phyloP scores from a whole-genome alignment of 2,888 invertebrate species.

The Pecten maximus region DNA sequence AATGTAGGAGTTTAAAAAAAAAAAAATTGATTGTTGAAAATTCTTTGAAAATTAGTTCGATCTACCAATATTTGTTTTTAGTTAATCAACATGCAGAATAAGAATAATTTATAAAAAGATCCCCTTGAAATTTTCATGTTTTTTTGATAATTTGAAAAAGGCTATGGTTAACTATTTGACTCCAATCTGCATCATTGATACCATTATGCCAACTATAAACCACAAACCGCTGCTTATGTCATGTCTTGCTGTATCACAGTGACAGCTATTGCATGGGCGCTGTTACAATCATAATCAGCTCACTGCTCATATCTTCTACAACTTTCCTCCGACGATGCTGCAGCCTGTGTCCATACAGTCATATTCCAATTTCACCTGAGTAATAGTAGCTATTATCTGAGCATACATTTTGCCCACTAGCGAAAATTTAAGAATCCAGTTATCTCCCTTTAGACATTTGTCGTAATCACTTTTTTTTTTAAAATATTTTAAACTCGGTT shows the following conservation, averaged over 20 bases:
- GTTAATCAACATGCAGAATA: neutral
- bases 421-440: too few relatives aligned
- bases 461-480: too few relatives aligned
- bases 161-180: neutral
- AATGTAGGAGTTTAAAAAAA: neutral
- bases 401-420: too few relatives aligned
- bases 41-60: too few relatives aligned
- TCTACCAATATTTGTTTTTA: too few relatives aligned
- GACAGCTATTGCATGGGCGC: slow-evolving; percentile 1
- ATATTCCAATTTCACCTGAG: too few relatives aligned
- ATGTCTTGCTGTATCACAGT: neutral
- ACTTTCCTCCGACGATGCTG: neutral
- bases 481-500: neutral
- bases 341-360: neutral
- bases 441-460: too few relatives aligned
- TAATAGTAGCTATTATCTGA: too few relatives aligned
- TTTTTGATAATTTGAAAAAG: neutral
- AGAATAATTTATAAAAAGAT: too few relatives aligned
- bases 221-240: neutral
- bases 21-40: too few relatives aligned
- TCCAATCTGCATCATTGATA: neutral
- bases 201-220: neutral
- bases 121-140: neutral
- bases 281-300: neutral
- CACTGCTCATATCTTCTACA: slow-evolving; percentile 3